Conservation (phyloP, 92 coral and sea anemone species). For the Parazoanthus atlanticus region DNA sequence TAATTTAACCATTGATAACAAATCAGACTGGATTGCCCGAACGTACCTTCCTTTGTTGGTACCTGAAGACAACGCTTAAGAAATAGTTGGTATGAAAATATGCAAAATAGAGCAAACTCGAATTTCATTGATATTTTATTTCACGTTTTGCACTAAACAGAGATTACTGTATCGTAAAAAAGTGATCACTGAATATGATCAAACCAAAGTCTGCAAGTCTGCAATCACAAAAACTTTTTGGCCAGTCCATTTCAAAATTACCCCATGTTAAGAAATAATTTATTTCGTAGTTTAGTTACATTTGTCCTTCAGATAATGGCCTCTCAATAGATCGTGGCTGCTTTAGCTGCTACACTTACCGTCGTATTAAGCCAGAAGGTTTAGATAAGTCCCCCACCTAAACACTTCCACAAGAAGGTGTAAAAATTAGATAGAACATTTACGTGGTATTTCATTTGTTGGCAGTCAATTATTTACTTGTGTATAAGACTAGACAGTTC, state of each 20-base stretch:
- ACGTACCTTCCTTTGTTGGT: not conserved
- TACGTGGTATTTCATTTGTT: not conserved
- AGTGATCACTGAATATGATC: not conserved
- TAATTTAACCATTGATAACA: not conserved
- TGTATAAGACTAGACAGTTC: not conserved
- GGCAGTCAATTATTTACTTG: conserved; percentile 3
- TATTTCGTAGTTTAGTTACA: not conserved
- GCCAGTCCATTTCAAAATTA: not conserved
- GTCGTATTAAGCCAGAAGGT: not conserved
- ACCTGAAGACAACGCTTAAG: not conserved
- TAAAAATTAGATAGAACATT: not conserved
- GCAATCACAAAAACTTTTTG: not conserved
- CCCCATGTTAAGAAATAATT: not conserved
- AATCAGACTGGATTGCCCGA: not conserved
- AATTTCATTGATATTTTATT: not conserved
- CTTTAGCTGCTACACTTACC: not conserved
- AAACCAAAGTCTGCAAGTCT: not conserved
- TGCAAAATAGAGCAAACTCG: not conserved
- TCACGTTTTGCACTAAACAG: not conserved
- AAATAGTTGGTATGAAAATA: not conserved
- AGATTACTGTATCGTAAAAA: not conserved
- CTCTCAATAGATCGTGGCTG: not conserved
- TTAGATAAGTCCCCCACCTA: not conserved
- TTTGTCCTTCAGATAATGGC: not conserved
- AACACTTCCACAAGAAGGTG: not conserved